Percentiles rank a stretch among this genome's conserved stretches.
Evolutionary conservation across 2,113 vertebrate species (phyloP).

Genomic region (Saguinus midas): DNA sequence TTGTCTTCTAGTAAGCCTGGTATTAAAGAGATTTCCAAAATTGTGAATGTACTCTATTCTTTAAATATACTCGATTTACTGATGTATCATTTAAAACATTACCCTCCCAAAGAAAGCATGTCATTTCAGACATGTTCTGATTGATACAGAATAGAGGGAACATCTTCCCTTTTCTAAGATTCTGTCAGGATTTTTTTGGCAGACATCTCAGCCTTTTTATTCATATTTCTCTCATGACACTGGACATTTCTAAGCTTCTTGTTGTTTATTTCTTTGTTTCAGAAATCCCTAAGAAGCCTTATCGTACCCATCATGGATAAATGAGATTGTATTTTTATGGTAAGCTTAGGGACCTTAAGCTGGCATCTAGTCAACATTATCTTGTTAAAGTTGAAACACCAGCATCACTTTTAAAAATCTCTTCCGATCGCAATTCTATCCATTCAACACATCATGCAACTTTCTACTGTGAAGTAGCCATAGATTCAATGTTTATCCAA

Average conservation of each 20-base stretch:
- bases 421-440: not conserved
- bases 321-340: not conserved
- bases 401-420: conserved; percentile 39
- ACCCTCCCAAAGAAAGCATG: not conserved
- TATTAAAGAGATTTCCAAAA: conserved; percentile 15
- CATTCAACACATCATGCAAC: not conserved
- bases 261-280: not conserved
- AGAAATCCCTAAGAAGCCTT: not conserved
- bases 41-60: not conserved
- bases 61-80: not conserved
- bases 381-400: not conserved
- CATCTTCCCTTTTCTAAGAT: not conserved
- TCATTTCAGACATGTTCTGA: not conserved
- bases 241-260: not conserved
- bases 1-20: not conserved
- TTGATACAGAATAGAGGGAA: accelerated
- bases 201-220: not conserved
- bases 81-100: not conserved
- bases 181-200: not conserved
- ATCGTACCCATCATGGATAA: not conserved
- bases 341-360: not conserved
- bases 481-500: not conserved
- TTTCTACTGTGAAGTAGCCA: not conserved
- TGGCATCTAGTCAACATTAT: conserved; percentile 38
- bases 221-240: not conserved